These are phyloP conservation scores for Chaetops frenatus DNA, from an alignment of 2,113 vertebrate species.

Conservation along the genomic window DNA sequence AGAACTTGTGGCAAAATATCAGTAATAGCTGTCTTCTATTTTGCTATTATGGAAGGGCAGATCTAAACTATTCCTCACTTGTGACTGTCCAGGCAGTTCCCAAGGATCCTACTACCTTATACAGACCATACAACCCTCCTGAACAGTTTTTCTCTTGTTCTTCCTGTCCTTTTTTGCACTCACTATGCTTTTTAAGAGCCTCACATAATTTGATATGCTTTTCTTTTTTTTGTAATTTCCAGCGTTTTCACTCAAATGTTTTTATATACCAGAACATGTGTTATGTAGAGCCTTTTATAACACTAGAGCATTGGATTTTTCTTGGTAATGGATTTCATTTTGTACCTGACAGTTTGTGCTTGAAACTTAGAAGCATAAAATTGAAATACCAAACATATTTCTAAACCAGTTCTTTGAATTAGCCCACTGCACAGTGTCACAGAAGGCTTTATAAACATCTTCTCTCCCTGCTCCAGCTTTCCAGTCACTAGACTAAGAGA, in stretches of 20 bases:
- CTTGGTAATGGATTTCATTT: conserved; percentile 34
- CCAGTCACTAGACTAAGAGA: not conserved
- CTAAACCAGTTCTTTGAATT: not conserved
- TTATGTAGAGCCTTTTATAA: conserved; percentile 27
- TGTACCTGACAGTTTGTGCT: not conserved
- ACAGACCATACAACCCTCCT: not conserved
- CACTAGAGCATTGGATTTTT: not conserved
- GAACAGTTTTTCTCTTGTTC: not conserved
- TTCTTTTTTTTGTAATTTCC: not conserved
- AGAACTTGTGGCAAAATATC: not conserved
- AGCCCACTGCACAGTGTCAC: not conserved
- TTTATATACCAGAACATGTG: not conserved
- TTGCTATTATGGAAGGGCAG: not conserved
- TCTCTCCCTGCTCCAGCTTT: not conserved
- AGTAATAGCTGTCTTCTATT: not conserved
- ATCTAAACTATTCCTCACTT: not conserved
- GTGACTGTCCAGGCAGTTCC: not conserved
- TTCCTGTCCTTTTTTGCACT: not conserved
- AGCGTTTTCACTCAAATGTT: not conserved
- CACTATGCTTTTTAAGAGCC: not conserved
- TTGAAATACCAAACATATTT: conserved; percentile 28
- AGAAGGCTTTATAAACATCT: not conserved
- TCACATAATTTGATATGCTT: not conserved
- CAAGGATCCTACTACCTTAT: not conserved
- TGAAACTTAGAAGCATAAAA: conserved; percentile 44